phyloP scores from a whole-genome alignment of 2,113 vertebrate genomes.

The Centrocercus urophasianus region DNA sequence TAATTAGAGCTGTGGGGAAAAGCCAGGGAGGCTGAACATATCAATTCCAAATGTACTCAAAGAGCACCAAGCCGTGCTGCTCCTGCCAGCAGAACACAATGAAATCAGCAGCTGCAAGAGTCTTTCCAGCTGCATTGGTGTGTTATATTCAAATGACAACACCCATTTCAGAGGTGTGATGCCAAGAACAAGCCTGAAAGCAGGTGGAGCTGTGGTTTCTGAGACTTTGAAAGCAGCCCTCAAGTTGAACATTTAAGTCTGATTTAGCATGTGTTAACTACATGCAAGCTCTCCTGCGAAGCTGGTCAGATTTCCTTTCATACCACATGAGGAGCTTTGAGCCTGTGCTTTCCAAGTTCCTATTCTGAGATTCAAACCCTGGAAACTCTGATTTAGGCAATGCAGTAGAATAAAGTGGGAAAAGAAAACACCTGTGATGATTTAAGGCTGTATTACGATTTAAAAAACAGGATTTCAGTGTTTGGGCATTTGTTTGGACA shows the following conservation, averaged over 20 bases:
- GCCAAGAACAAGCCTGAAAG: constrained; percentile 48
- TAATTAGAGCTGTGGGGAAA: constrained; percentile 61
- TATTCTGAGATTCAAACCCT: neutral
- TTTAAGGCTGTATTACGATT: neutral
- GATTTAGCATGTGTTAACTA: constrained; percentile 44
- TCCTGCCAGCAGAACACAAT: constrained; percentile 16
- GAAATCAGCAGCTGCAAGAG: constrained; percentile 42
- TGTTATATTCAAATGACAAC: constrained; percentile 35
- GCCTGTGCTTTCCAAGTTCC: neutral
- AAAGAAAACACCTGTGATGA: neutral
- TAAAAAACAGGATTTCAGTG: neutral
- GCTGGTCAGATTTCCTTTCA: constrained; percentile 30
- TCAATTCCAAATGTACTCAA: constrained; percentile 59
- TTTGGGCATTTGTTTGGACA: neutral
- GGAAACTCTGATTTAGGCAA: neutral
- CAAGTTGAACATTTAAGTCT: constrained; percentile 7
- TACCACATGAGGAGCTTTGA: neutral
- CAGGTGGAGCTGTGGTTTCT: constrained; percentile 46
- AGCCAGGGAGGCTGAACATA: constrained; percentile 39
- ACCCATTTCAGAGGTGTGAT: constrained; percentile 39
- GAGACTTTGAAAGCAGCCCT: constrained; percentile 22
- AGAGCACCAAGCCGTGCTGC: constrained; percentile 30
- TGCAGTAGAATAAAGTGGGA: neutral
- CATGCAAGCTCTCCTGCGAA: neutral
- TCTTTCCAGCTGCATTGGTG: constrained; percentile 31